phyloP scores from a whole-genome alignment of 2,888 invertebrate genomes.

The Tyria jacobaeae region DNA sequence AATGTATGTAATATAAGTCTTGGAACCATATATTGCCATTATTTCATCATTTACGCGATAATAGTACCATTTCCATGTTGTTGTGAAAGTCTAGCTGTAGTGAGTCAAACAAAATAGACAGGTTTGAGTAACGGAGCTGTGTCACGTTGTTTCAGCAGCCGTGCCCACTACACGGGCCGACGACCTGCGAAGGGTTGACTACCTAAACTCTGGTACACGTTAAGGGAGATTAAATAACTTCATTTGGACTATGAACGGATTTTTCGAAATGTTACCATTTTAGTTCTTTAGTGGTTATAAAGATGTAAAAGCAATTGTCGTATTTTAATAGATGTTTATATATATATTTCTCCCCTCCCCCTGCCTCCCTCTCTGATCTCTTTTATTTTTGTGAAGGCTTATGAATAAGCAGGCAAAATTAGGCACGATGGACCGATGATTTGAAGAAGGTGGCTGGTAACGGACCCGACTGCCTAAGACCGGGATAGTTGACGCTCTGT shows the following conservation, averaged over 20 bases:
- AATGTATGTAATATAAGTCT: neutral
- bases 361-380: too few relatives aligned
- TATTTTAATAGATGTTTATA: too few relatives aligned
- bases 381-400: too few relatives aligned
- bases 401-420: too few relatives aligned
- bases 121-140: constrained; percentile 52
- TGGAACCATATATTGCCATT: neutral
- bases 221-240: neutral
- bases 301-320: too few relatives aligned
- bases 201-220: constrained; percentile 34
- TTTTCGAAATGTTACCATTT: too few relatives aligned
- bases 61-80: neutral
- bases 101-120: constrained; percentile 33
- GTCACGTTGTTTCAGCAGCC: constrained; percentile 76
- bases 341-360: too few relatives aligned
- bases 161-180: constrained; percentile 77
- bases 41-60: neutral
- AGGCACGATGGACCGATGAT: too few relatives aligned
- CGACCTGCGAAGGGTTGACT: constrained; percentile 73
- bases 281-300: too few relatives aligned
- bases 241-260: neutral
- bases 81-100: constrained; percentile 1
- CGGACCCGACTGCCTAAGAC: too few relatives aligned
- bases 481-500: too few relatives aligned
- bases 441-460: too few relatives aligned